These are phyloP conservation scores for Phenganax subtilis DNA, from an alignment of 92 coral and sea anemone species.

Conservation along the genomic window DNA sequence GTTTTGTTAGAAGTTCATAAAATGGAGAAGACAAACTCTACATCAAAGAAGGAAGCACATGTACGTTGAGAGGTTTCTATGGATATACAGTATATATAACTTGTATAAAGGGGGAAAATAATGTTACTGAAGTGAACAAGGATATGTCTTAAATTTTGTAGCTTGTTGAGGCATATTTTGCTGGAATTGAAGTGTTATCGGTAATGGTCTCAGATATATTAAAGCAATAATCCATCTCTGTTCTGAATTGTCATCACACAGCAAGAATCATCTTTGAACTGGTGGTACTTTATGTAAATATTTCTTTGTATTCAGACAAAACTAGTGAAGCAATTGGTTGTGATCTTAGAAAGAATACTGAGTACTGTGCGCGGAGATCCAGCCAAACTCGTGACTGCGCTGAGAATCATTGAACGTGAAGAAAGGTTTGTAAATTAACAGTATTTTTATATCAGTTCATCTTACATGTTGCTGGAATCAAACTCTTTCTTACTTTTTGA, in stretches of 20 bases:
- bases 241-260: too few species aligned
- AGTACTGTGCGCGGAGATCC: slow-evolving; percentile 98
- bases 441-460: background rate
- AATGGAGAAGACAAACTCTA: slow-evolving; percentile 64
- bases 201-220: slow-evolving; percentile 44
- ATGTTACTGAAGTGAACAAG: background rate
- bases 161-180: slow-evolving; percentile 79
- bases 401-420: slow-evolving; percentile 89
- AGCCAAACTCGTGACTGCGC: slow-evolving; percentile 89
- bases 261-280: too few species aligned
- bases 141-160: slow-evolving; percentile 28
- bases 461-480: background rate
- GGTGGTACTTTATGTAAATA: background rate
- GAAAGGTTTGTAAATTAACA: slow-evolving; percentile 59
- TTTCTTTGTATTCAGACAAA: slow-evolving; percentile 49
- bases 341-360: slow-evolving; percentile 75
- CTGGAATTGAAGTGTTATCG: slow-evolving; percentile 60
- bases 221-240: too few species aligned
- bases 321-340: slow-evolving; percentile 81
- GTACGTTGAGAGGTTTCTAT: background rate
- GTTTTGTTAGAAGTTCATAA: slow-evolving; percentile 85
- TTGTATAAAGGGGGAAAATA: background rate
- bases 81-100: background rate
- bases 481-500: background rate
- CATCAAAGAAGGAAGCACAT: slow-evolving; percentile 58